Percentiles rank a stretch among this genome's conserved stretches.
phyloP scores from a whole-genome alignment of 2,113 vertebrate species.

The Salminus brasiliensis region DNA sequence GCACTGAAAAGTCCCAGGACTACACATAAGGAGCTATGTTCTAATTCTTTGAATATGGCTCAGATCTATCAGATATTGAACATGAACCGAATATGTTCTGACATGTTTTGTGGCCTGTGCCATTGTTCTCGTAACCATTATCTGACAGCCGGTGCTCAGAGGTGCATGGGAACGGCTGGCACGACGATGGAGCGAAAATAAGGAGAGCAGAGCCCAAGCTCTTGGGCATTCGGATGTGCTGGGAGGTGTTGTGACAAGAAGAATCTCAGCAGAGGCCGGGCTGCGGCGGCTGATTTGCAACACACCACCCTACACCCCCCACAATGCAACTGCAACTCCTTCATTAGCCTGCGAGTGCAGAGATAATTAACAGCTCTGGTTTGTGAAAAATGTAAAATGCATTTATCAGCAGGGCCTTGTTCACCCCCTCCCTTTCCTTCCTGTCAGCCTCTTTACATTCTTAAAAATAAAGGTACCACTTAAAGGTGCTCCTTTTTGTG shows the following conservation, averaged over 20 bases:
- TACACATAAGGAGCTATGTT: background rate
- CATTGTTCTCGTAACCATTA: background rate
- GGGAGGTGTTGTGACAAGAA: slow-evolving; percentile 5
- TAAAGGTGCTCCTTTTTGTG: background rate
- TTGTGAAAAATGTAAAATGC: slow-evolving; percentile 45
- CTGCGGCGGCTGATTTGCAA: background rate
- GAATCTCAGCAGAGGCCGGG: slow-evolving; percentile 1
- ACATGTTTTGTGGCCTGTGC: background rate
- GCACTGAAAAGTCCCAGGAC: background rate
- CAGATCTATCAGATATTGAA: background rate
- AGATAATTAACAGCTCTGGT: slow-evolving; percentile 52
- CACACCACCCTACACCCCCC: background rate
- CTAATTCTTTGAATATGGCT: background rate
- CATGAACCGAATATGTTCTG: background rate
- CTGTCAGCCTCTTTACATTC: background rate
- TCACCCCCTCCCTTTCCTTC: background rate
- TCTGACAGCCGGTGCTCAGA: background rate
- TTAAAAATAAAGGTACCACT: slow-evolving; percentile 14
- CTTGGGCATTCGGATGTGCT: background rate
- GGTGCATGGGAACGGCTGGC: background rate
- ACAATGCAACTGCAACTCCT: slow-evolving; percentile 19
- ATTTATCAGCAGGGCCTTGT: slow-evolving; percentile 40
- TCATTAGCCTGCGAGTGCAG: slow-evolving; percentile 43
- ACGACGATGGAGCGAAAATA: background rate
- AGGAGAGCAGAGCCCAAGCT: background rate